Percentiles rank a stretch among this genome's conserved stretches.
Conservation (phyloP, 2,888 invertebrate genomes). For the Clitarchus hookeri region DNA sequence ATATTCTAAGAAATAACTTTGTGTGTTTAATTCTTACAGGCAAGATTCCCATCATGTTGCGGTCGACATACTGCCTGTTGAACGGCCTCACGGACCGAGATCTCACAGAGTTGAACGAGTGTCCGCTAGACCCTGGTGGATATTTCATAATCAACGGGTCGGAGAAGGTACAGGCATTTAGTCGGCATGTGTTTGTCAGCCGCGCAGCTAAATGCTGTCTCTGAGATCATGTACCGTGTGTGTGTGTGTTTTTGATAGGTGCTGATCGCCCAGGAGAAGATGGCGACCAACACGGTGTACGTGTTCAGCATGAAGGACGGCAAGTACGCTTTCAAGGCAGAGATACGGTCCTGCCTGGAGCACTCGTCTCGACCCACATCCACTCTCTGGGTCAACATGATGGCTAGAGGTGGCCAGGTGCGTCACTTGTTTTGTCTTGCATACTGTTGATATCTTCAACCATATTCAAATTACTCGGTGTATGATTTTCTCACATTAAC, state of each 20-base stretch:
- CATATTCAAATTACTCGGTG: too few species aligned
- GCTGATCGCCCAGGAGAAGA: slow-evolving; percentile 98
- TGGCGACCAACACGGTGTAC: slow-evolving; percentile 99
- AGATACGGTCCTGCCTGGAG: slow-evolving; percentile 93
- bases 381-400: slow-evolving; percentile 99
- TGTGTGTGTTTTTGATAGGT: slow-evolving; percentile 59
- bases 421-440: background rate
- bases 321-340: slow-evolving; percentile 98
- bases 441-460: too few species aligned
- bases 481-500: too few species aligned
- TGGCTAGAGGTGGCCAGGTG: slow-evolving; percentile 92
- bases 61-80: slow-evolving; percentile 92
- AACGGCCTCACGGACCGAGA: slow-evolving; percentile 88
- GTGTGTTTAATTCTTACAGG: slow-evolving; percentile 51
- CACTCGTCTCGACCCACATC: slow-evolving; percentile 93
- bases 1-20: background rate
- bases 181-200: background rate
- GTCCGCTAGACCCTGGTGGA: slow-evolving; percentile 98
- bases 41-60: slow-evolving; percentile 99
- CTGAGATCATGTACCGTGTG: background rate
- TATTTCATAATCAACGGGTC: slow-evolving; percentile 99
- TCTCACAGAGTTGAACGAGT: slow-evolving; percentile 98
- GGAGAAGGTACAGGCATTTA: slow-evolving; percentile 74
- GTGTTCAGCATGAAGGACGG: slow-evolving; percentile 99
- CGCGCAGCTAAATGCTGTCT: too few species aligned